phyloP scores from a whole-genome alignment of 2,888 invertebrate genomes.

The Calliopum simillimum region DNA sequence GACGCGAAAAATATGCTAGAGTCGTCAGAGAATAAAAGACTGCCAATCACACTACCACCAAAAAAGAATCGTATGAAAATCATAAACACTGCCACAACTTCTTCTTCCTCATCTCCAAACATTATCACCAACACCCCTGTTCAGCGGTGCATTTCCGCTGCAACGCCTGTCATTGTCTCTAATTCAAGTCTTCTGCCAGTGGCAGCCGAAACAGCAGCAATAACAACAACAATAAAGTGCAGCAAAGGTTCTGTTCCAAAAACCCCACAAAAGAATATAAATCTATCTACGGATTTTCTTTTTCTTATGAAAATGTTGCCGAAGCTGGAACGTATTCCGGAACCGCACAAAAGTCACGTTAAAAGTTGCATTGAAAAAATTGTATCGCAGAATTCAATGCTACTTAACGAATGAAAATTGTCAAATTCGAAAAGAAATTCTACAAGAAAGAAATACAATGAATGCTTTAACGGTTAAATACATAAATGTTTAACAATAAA shows the following conservation, averaged over 20 bases:
- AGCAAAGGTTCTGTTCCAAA: background rate
- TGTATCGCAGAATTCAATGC: slow-evolving; percentile 55
- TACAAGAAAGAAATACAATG: background rate
- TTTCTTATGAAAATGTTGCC: slow-evolving; percentile 65
- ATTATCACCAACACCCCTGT: background rate
- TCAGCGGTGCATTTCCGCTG: slow-evolving; percentile 36
- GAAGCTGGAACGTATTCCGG: slow-evolving; percentile 60
- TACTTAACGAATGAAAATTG: slow-evolving; percentile 44
- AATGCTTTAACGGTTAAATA: too few relatives aligned
- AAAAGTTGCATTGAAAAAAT: slow-evolving; percentile 62
- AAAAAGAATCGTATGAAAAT: slow-evolving; percentile 61
- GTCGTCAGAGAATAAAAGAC: slow-evolving; percentile 36
- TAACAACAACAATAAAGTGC: background rate
- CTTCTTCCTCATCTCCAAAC: slow-evolving; percentile 28
- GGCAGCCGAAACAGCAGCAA: slow-evolving; percentile 3
- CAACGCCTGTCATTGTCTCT: slow-evolving; percentile 49
- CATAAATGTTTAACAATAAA: too few relatives aligned
- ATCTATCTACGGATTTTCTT: slow-evolving; percentile 62
- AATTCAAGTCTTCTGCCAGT: slow-evolving; percentile 31
- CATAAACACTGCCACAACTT: slow-evolving; percentile 49
- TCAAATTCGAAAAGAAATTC: background rate
- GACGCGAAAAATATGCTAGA: too few relatives aligned
- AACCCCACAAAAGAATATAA: slow-evolving; percentile 56
- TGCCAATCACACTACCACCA: slow-evolving; percentile 60
- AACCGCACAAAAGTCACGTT: slow-evolving; percentile 62